A percentile compares a stretch with the other conserved stretches of the same genome.
Conservation (phyloP, 2,797 vertebrate species). For the Takifugu rubripes region DNA sequence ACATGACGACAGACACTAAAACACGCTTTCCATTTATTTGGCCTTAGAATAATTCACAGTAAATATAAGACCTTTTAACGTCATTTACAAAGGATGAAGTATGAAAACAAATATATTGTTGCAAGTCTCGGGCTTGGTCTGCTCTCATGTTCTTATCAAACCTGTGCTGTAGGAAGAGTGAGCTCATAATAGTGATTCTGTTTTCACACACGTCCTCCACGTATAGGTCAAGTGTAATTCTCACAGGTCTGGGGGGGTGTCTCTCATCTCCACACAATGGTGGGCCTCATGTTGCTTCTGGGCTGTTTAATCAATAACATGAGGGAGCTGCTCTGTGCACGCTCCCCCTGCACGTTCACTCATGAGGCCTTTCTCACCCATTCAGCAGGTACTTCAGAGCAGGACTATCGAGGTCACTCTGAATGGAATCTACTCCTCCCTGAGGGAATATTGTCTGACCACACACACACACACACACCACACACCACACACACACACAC, state of each 20-base stretch:
- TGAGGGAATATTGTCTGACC: constrained; percentile 71
- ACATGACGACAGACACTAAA: no score
- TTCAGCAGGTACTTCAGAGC: constrained; percentile 69
- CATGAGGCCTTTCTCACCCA: constrained; percentile 61
- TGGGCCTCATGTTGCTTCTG: constrained; percentile 46
- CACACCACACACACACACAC: constrained; percentile 51
- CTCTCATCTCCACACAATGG: constrained; percentile 61
- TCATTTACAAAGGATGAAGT: no score
- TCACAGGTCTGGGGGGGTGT: constrained; percentile 30
- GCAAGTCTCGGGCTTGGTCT: no score
- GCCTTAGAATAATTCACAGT: no score
- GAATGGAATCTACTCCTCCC: constrained; percentile 74
- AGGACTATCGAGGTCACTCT: constrained; percentile 67
- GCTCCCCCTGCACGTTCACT: constrained; percentile 39
- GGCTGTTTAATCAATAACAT: constrained; percentile 70
- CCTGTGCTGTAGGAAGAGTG: no score
- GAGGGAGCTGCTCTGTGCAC: constrained; percentile 46
- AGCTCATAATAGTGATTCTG: not conserved
- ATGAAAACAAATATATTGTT: no score
- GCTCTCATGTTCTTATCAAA: no score
- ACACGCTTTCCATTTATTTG: no score
- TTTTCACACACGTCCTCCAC: constrained; percentile 35
- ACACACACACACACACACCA: constrained; percentile 43
- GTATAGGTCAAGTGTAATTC: constrained; percentile 55
- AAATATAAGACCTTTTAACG: no score